These are phyloP conservation scores for Kryptolebias ocellatus DNA, from an alignment of 2,797 vertebrate genomes.

Conservation along the genomic window DNA sequence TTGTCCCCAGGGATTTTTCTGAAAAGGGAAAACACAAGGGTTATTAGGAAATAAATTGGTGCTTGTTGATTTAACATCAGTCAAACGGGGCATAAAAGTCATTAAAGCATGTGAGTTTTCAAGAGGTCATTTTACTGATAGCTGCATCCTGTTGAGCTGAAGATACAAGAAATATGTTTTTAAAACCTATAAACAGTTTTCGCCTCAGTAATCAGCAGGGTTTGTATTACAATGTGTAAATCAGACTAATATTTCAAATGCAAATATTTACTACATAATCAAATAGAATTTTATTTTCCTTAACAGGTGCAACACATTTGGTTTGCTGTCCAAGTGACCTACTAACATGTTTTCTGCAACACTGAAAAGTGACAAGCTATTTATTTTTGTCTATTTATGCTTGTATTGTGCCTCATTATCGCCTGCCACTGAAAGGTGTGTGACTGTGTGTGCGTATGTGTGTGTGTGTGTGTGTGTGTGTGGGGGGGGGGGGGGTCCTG, in stretches of 20 bases:
- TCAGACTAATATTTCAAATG: not conserved
- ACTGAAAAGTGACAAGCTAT: not conserved
- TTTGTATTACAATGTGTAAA: not conserved
- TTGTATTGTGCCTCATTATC: not conserved
- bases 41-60: constrained; percentile 9
- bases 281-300: not conserved
- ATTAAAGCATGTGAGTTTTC: constrained; percentile 22
- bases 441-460: too few relatives aligned
- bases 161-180: too few relatives aligned
- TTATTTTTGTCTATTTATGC: not conserved
- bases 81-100: constrained; percentile 35
- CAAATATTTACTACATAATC: not conserved
- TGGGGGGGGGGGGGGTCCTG: too few relatives aligned
- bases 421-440: too few relatives aligned
- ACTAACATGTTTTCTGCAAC: not conserved
- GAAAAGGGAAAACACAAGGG: constrained; percentile 31
- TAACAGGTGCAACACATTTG: not conserved
- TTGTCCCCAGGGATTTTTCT: constrained; percentile 69
- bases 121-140: too few relatives aligned
- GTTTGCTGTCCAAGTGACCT: not conserved
- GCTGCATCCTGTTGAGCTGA: too few relatives aligned
- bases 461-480: too few relatives aligned
- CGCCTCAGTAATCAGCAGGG: not conserved
- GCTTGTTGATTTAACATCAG: constrained; percentile 37
- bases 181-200: too few relatives aligned